These are phyloP conservation scores for Elephas maximus DNA, from an alignment of 2,113 vertebrate genomes.

Conservation along the genomic window DNA sequence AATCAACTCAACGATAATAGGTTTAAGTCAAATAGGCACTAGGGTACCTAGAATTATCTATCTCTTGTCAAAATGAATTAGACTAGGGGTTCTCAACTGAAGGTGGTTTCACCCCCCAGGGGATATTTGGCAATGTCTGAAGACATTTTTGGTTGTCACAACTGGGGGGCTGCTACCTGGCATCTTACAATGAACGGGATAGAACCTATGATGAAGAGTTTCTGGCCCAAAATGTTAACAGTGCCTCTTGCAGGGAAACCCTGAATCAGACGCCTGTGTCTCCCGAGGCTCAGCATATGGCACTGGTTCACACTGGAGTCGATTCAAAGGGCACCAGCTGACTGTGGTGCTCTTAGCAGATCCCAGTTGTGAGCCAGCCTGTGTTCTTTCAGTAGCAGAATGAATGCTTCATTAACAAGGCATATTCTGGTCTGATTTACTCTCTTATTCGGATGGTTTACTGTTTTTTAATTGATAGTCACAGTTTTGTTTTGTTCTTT, in stretches of 20 bases:
- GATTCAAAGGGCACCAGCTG: not conserved
- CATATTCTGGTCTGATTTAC: not conserved
- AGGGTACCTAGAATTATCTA: not conserved
- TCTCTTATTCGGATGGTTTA: not conserved
- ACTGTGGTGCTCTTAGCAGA: not conserved
- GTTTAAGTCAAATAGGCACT: too few relatives aligned
- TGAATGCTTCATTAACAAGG: not conserved
- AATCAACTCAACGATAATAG: too few relatives aligned
- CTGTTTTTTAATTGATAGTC: not conserved
- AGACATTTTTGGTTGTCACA: not conserved
- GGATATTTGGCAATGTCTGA: not conserved
- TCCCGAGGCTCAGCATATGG: not conserved
- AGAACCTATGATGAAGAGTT: not conserved
- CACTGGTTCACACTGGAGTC: fast-evolving
- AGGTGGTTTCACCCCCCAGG: not conserved
- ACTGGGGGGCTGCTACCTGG: too few relatives aligned
- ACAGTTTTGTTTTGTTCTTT: not conserved
- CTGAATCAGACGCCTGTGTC: not conserved
- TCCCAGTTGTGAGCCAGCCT: not conserved
- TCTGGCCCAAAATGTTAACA: not conserved
- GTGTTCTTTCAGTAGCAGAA: not conserved
- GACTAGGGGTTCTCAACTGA: not conserved
- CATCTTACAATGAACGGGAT: too few relatives aligned
- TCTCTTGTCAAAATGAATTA: not conserved
- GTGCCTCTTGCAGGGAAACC: not conserved